Conservation (phyloP, 2,888 invertebrate genomes). For the Hylaea fasciaria region DNA sequence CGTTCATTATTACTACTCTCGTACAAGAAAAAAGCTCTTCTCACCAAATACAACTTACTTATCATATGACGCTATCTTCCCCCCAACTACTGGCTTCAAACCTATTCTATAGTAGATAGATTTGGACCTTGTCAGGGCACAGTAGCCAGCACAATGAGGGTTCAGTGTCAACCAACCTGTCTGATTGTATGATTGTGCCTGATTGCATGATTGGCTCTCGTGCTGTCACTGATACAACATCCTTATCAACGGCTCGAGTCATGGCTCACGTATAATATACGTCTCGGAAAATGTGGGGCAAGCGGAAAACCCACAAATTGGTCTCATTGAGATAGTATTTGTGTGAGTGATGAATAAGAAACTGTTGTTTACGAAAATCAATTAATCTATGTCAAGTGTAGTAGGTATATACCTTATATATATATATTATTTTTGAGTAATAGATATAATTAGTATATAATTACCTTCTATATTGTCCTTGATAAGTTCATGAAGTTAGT, state of each 20-base stretch:
- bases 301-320: constrained; percentile 3
- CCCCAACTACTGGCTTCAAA: constrained; percentile 8
- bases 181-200: constrained; percentile 45
- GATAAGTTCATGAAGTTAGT: no score
- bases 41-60: no score
- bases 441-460: no score
- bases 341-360: no score
- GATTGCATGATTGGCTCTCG: constrained; percentile 53
- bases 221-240: constrained; percentile 50
- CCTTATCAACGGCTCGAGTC: constrained; percentile 56
- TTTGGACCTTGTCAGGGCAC: constrained; percentile 5
- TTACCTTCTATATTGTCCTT: no score
- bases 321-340: neutral
- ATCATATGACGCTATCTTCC: constrained; percentile 26
- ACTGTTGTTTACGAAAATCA: no score
- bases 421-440: no score
- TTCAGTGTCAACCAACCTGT: constrained; percentile 7
- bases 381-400: no score
- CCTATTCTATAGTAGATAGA: constrained; percentile 1
- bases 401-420: no score
- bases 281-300: constrained; percentile 9
- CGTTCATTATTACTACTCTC: no score
- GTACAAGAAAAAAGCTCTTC: no score
- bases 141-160: neutral
- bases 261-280: constrained; percentile 8